A percentile compares a stretch with the other conserved stretches of the same genome.
phyloP scores from a whole-genome alignment of 2,797 vertebrate species.

The Characodon lateralis region DNA sequence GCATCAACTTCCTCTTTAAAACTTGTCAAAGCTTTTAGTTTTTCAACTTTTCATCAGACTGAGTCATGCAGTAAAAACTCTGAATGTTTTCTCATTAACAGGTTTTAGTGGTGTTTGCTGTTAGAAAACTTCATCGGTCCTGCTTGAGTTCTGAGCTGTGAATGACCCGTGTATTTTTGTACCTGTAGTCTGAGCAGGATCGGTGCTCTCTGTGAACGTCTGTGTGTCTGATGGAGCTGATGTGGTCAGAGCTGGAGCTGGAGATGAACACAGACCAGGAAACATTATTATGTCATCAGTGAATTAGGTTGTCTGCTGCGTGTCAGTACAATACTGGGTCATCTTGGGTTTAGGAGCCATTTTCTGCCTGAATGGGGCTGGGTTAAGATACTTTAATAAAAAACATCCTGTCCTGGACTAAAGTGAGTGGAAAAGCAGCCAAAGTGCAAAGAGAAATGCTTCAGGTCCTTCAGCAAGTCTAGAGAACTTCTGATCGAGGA shows the following conservation, averaged over 20 bases:
- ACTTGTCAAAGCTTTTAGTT: not conserved
- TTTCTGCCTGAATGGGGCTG: too few species aligned
- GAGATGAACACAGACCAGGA: conserved; percentile 1
- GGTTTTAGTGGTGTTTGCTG: too few species aligned
- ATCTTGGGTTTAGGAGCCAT: too few species aligned
- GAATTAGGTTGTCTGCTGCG: not conserved
- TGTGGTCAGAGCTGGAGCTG: conserved; percentile 25
- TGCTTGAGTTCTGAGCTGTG: not conserved
- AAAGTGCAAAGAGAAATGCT: too few species aligned
- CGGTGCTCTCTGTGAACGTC: not conserved
- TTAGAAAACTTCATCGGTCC: not conserved
- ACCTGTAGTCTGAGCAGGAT: conserved; percentile 21
- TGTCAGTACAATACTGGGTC: too few species aligned
- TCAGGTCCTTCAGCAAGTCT: not conserved
- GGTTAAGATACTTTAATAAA: too few species aligned
- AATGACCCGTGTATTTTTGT: not conserved
- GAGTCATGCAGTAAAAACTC: not conserved
- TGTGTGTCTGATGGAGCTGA: not conserved
- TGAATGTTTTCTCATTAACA: not conserved
- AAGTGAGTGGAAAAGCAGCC: too few species aligned
- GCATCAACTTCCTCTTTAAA: not conserved
- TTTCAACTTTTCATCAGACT: not conserved
- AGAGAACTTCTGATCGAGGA: too few species aligned
- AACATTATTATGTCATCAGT: not conserved
- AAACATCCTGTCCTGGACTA: too few species aligned